A percentile compares a stretch with the other conserved stretches of the same genome.
These are phyloP conservation scores for Vireo griseus DNA, from an alignment of 2,797 vertebrate genomes.

Conservation along the genomic window DNA sequence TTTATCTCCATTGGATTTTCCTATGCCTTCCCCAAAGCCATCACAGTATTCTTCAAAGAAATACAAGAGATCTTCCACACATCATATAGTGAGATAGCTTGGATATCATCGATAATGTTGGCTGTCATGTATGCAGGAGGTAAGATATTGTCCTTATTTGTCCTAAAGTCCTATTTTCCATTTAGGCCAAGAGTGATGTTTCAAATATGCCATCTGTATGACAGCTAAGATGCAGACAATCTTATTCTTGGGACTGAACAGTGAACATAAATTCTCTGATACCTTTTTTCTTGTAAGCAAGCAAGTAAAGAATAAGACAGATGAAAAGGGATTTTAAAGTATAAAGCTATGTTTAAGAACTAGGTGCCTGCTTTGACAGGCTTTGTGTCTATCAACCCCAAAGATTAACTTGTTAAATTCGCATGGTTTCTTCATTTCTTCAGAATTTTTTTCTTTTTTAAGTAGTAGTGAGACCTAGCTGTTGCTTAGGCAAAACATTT, in stretches of 20 bases:
- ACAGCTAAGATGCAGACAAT: neutral
- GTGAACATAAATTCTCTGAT: neutral
- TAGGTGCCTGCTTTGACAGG: neutral
- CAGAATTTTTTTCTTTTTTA: neutral
- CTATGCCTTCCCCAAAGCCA: slow-evolving; percentile 95
- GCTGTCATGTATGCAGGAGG: slow-evolving; percentile 98
- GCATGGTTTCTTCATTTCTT: neutral
- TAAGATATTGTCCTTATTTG: slow-evolving; percentile 63
- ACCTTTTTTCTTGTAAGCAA: neutral
- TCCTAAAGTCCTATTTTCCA: neutral
- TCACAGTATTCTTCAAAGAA: slow-evolving; percentile 96
- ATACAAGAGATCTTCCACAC: slow-evolving; percentile 90
- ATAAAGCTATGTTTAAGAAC: neutral
- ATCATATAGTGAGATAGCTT: slow-evolving; percentile 91
- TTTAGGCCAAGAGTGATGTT: neutral
- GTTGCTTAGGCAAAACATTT: neutral
- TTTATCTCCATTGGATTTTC: slow-evolving; percentile 99
- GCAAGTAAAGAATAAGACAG: neutral
- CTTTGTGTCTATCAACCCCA: neutral
- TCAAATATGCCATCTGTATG: neutral
- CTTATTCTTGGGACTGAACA: neutral
- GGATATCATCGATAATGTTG: slow-evolving; percentile 98
- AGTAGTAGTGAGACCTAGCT: neutral
- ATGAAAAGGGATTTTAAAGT: neutral
- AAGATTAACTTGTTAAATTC: neutral